Conservation (phyloP, 2,797 vertebrate genomes). For the Phyllotis vaccarum region DNA sequence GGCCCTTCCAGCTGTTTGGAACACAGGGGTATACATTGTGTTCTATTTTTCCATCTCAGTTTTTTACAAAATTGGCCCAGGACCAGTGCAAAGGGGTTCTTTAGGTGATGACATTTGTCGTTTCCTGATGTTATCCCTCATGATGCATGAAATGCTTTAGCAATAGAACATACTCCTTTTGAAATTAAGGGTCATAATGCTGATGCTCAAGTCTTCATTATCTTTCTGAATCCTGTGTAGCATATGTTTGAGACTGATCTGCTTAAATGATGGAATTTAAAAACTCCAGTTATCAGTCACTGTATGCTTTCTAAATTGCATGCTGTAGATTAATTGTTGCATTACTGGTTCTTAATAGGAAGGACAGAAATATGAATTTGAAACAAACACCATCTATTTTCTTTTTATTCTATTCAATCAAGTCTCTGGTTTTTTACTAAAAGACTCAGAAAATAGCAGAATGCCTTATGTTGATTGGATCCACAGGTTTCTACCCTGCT, state of each 20-base stretch:
- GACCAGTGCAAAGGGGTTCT: neutral
- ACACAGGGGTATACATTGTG: rapidly evolving
- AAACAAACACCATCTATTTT: conserved; percentile 13
- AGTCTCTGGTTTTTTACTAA: neutral
- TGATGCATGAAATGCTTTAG: neutral
- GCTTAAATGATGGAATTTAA: conserved; percentile 8
- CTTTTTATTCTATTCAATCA: neutral
- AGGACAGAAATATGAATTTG: conserved; percentile 51
- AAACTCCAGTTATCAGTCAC: conserved; percentile 2
- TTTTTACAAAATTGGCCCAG: neutral
- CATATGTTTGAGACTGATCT: neutral
- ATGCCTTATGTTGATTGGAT: neutral
- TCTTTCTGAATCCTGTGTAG: neutral
- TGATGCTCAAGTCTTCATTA: conserved; percentile 33
- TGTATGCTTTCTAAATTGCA: conserved; percentile 32
- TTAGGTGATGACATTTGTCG: neutral
- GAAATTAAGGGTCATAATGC: conserved; percentile 28
- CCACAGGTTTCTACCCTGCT: neutral
- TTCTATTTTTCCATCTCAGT: neutral
- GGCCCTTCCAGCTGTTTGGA: neutral
- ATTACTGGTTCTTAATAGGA: conserved; percentile 46
- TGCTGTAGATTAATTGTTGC: conserved; percentile 19
- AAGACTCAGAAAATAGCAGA: neutral
- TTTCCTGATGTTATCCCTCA: neutral
- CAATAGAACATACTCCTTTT: neutral